Evolutionary conservation across 1,140 invertebrate genomes (phyloP), one percentile per base, ranked within the genome.

Genomic region (Lerema accius): DNA sequence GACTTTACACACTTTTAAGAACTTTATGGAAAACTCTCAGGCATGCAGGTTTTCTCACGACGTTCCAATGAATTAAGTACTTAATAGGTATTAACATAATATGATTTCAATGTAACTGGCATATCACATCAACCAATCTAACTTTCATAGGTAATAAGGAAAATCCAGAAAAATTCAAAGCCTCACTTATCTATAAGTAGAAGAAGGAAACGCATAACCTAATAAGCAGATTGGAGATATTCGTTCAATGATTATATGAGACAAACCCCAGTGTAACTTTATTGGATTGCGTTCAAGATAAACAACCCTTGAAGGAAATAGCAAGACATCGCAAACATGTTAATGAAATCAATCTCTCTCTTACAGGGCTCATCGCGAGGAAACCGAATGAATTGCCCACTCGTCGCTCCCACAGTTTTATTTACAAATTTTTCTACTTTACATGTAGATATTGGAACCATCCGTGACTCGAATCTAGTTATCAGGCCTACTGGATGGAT

Each of bases 301-400:
- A 74, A 76, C 71, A 79, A 73, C 56, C 60, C 67, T 48, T 56
- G 45, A 64, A 77, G 76, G 73, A 78, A 77, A 81, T 71, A 66
- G 72, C 28, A 65, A 59, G 63, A 68, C 70, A 76, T 73, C 56
- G 55, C 72, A 78, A 75, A 80, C 73, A 80, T 80, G 71, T 69
- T 81, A 84, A 86, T 86, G 70, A 73, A 86, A 82, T 82, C 77
- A 84, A 84, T 81, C 72, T 80, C 66, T 79, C 78, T 78, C 67
- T 84, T 82, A 67, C 81, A 82, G 78, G 64, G 46, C 55, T 68
- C 66, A 45, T 42, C 35, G 15, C 28, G 58, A 65, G 35, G 46
- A 58, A 39, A 49, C 42, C 42, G 35, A 65, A 32, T 56, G 59
- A 50, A 49, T 58, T 43, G 37, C 17, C 37, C 39, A 43, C 40